Evolutionary conservation across 2,113 vertebrate genomes (phyloP), one percentile per base, ranked within the genome.

Genomic region (Aspiorhynchus laticeps): DNA sequence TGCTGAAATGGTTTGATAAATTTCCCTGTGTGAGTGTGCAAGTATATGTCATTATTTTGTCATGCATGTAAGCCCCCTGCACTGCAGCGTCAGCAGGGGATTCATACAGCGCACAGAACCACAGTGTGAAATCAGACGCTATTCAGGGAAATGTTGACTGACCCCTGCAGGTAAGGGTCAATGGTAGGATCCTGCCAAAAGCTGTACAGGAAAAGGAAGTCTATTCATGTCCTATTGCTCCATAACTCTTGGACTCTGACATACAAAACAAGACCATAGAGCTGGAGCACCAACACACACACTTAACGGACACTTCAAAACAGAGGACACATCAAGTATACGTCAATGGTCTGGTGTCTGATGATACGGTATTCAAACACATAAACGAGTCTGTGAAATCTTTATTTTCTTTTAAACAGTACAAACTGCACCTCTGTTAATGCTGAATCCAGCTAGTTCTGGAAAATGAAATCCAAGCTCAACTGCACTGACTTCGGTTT

Each of bases 121-220:
- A 33, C 81, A 81, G 71, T 71, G 79, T 75, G 76, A 83, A 77
- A 75, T 80, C 74, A 85, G n/a, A 87, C 61, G 83, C 73, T 82
- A 85, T 51, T 83, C 53, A 43, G 61, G 74, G 76, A 81, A 88
- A 59, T 86, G 89, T 81, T 85, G 84, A 90, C 74, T 85, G 90
- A 87, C 90, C 80, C 82, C 59, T 31, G 56, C 74, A 85, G 83
- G 84, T 87, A 87, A 77, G 82, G 89, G 87, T 91, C 89, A 88
- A 69, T 73, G 86, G 80, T 51, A 88, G 78, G 71, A 86, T 89
- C 84, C 73, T 65, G 73, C 79, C 86, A 81, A 87, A 88, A 87
- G 82, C 63, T 43, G 63, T 26, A 85, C 82, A 85, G 85, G 85
- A 87, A 83, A 79, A 80, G 85, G 75, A 87, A 83, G 41, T 65